Base-by-base conservation (phyloP, 2,888 invertebrate species). In the Busseola fusca region DNA sequence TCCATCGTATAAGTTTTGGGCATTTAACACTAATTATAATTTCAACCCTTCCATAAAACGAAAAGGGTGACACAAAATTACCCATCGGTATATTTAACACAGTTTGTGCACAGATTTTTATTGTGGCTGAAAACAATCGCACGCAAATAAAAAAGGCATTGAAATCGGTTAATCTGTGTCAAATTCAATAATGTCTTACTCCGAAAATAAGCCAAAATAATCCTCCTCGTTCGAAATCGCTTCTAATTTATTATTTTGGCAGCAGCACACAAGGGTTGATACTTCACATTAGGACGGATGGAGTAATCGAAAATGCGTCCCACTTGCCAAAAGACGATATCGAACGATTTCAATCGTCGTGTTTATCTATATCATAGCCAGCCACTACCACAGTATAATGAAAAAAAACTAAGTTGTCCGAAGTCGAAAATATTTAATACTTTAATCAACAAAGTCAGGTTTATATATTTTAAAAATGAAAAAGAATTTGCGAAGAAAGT, bases 231-330 rank as follows among this genome's bases (percentile, higher is more conserved):
- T 27, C n/a, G 10, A 25, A 57, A 78, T 21, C 40, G 60, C 3
- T 50, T 48, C 54, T 58, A 48, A 71, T 64, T 78, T 67, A 75
- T 78, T 62, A 71, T 42, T 68, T 78, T 79, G 76, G 79, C 69
- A 76, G 42, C 56, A 40, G 45, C 18, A 30, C 62, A 37, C 37
- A 10, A 14, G 45, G 52, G 57, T 60, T 42, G 40, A 68, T 75
- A 67, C 57, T 62, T 50, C 52, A 50, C 14, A 71, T 75, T 68
- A 78, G 10, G 48, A 54, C 30, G 48, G 18, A 63, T 59, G 57
- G 58, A 57, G 62, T 72, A 64, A 18, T 77, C 12, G 18, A 16
- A 42, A 64, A 59, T 27, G 14, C 48, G 50, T 21, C 16, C 25
- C 48, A 21, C 48, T 71, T 78, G 78, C 67, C 75, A 75, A 78